A percentile compares a stretch with the other conserved stretches of the same genome.
These are phyloP conservation scores for Brachionus paranguensis DNA, from an alignment of 1,140 invertebrate species.

Conservation along the genomic window DNA sequence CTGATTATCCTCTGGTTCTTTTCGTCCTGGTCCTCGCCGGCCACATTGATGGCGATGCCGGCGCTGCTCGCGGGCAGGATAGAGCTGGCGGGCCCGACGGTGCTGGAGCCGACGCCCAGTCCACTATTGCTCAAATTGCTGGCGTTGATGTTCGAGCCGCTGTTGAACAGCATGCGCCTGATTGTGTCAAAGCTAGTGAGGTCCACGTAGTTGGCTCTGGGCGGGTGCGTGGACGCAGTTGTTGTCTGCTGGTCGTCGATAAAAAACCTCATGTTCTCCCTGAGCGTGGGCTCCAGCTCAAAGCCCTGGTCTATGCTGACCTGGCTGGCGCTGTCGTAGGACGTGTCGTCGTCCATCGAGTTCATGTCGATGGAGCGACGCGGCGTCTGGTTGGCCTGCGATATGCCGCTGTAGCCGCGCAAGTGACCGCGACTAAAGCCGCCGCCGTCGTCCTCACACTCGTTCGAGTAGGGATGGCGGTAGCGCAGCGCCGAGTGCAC, in stretches of 20 bases:
- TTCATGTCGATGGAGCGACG: slow-evolving; percentile 21
- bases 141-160: background rate
- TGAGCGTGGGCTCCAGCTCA: background rate
- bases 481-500: background rate
- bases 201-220: background rate
- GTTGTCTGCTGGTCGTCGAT: background rate
- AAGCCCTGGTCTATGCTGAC: slow-evolving; percentile 16
- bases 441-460: background rate
- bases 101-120: background rate
- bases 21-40: background rate
- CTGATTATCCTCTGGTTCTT: slow-evolving; percentile 5
- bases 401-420: background rate
- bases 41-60: background rate
- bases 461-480: background rate
- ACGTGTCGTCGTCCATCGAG: slow-evolving; percentile 32
- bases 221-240: background rate
- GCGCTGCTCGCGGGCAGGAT: background rate
- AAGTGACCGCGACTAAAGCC: background rate
- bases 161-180: background rate
- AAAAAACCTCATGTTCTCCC: background rate
- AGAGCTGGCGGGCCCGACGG: background rate
- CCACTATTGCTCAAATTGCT: slow-evolving; percentile 25
- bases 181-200: slow-evolving; percentile 27
- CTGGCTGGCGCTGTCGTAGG: slow-evolving; percentile 28
- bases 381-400: background rate